Evolutionary conservation across 2,888 invertebrate genomes (phyloP).

Genomic region (Osmoderma eremita): DNA sequence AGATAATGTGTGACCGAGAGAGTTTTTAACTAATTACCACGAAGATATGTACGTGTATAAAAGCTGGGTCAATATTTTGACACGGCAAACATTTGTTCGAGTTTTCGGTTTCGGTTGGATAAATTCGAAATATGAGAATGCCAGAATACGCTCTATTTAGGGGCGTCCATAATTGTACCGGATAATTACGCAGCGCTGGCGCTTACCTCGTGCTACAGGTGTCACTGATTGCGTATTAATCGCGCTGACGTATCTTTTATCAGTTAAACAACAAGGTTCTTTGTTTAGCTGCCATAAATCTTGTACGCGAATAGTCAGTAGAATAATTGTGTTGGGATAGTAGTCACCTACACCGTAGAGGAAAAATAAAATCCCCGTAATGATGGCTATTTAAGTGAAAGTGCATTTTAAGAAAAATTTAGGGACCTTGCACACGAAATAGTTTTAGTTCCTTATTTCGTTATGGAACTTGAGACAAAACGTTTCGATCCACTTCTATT

Average conservation of each 20-base stretch:
- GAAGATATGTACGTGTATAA: too few species aligned
- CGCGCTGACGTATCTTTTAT: slow-evolving; percentile 15
- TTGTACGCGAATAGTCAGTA: background rate
- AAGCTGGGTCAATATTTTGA: slow-evolving; percentile 9
- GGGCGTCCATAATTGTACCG: background rate
- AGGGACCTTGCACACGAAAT: too few species aligned
- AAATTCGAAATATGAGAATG: background rate
- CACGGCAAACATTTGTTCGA: slow-evolving; percentile 17
- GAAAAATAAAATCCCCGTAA: too few species aligned
- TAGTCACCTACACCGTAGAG: too few species aligned
- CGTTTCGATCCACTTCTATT: too few species aligned
- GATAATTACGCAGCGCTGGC: background rate
- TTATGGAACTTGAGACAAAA: too few species aligned
- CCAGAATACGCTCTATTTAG: background rate
- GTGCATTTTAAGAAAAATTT: too few species aligned
- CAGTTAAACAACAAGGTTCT: background rate
- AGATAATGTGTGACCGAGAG: too few species aligned
- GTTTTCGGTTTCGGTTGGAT: slow-evolving; percentile 23
- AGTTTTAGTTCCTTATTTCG: too few species aligned
- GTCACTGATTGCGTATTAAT: slow-evolving; percentile 12
- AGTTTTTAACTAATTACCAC: too few species aligned
- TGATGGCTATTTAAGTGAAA: too few species aligned
- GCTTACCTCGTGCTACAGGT: slow-evolving; percentile 1
- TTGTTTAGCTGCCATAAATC: slow-evolving; percentile 19
- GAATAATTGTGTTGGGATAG: background rate